These are phyloP conservation scores for Zeugodacus cucurbitae DNA, from an alignment of 1,140 invertebrate species.

Conservation along the genomic window DNA sequence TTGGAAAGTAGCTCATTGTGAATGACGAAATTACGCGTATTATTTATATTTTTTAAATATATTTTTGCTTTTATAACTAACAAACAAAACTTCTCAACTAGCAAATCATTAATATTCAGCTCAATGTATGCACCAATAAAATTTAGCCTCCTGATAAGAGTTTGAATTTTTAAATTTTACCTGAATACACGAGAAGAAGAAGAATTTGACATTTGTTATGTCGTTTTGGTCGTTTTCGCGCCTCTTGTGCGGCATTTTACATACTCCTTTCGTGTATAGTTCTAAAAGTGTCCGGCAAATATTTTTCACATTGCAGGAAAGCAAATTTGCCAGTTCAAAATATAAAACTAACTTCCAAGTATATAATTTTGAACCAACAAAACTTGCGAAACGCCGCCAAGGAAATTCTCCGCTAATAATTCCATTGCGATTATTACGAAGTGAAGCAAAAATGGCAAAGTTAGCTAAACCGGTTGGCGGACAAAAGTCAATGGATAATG, in stretches of 20 bases:
- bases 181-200: background rate
- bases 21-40: no score
- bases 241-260: background rate
- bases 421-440: background rate
- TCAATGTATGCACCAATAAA: no score
- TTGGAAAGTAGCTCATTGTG: no score
- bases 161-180: background rate
- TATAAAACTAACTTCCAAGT: background rate
- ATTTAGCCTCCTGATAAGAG: background rate
- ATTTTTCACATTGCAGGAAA: background rate
- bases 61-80: no score
- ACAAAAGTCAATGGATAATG: background rate
- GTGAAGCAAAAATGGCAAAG: background rate
- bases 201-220: conserved; percentile 1
- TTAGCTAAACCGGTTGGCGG: background rate
- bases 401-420: background rate
- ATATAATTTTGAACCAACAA: background rate
- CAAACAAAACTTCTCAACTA: no score
- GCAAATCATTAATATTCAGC: no score
- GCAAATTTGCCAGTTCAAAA: background rate
- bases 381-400: background rate
- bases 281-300: background rate
- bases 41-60: no score
- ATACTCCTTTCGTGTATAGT: background rate
- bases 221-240: conserved; percentile 33